phyloP scores from a whole-genome alignment of 2,797 vertebrate species.

The Streptopelia turtur region DNA sequence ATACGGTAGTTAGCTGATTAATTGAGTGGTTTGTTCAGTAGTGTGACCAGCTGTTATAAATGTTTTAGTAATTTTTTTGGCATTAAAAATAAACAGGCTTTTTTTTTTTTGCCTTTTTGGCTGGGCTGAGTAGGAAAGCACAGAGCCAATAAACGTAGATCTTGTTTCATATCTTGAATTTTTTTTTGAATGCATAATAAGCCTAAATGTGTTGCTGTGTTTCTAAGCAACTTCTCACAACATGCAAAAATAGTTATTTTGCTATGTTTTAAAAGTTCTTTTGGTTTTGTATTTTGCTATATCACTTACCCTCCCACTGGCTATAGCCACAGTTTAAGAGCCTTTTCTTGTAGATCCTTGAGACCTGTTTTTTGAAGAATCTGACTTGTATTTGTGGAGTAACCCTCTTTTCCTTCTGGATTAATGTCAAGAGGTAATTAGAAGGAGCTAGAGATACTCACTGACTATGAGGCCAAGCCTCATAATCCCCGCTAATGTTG shows the following conservation, averaged over 20 bases:
- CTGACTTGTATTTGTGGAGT: not conserved
- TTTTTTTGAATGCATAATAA: slow-evolving; percentile 25
- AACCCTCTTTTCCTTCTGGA: not conserved
- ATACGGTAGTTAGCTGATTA: slow-evolving; percentile 62
- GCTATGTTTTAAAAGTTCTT: not conserved
- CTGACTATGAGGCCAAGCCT: not conserved
- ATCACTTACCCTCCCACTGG: not conserved
- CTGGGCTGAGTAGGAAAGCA: not conserved
- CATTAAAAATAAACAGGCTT: slow-evolving; percentile 29
- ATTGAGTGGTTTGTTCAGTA: slow-evolving; percentile 55
- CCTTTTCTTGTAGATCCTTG: not conserved
- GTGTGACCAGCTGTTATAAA: slow-evolving; percentile 51
- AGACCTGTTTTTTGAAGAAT: not conserved
- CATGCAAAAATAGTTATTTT: slow-evolving; percentile 9
- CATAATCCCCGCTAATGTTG: not conserved
- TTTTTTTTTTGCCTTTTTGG: slow-evolving; percentile 16
- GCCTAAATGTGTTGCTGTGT: not conserved
- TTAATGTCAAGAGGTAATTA: not conserved
- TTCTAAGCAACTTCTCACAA: not conserved
- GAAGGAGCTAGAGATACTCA: not conserved
- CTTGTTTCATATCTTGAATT: slow-evolving; percentile 42
- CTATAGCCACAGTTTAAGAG: not conserved
- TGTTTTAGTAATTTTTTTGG: slow-evolving; percentile 40
- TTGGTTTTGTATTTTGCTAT: not conserved
- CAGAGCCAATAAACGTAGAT: slow-evolving; percentile 6